Conservation (phyloP, 2,113 vertebrate genomes). For the Coptodon rendalli region DNA sequence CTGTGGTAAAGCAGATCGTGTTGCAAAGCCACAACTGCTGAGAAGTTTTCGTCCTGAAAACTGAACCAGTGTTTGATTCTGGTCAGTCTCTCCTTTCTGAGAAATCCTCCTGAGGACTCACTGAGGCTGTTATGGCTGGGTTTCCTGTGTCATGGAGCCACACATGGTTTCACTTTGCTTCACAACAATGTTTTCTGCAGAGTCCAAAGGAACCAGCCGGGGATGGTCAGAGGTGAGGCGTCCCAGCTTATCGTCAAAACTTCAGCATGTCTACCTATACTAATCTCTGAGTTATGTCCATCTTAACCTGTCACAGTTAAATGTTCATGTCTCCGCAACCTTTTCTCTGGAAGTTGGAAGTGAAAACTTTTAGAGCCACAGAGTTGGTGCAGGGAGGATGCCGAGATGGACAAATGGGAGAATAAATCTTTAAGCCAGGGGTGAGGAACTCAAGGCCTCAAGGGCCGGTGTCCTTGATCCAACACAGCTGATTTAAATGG, state of each 20-base stretch:
- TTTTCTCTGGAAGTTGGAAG: background rate
- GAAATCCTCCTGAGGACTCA: background rate
- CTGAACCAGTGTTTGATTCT: background rate
- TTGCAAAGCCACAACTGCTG: background rate
- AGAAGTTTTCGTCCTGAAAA: too few species aligned
- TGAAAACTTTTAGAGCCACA: background rate
- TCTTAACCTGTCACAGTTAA: background rate
- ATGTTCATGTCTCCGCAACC: background rate
- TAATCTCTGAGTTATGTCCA: background rate
- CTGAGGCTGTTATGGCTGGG: background rate
- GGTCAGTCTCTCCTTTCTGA: background rate
- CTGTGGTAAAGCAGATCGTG: background rate
- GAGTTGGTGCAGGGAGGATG: background rate
- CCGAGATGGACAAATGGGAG: background rate
- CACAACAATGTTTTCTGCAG: background rate
- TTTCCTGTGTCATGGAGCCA: background rate
- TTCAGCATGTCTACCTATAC: background rate
- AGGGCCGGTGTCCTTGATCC: background rate
- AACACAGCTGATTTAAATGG: background rate
- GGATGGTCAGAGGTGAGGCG: background rate
- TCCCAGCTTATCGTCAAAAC: background rate
- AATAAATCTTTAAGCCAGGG: background rate
- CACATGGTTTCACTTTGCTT: background rate
- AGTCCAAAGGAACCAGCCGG: background rate
- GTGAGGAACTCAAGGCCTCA: background rate